Percentiles rank a stretch among this genome's conserved stretches.
phyloP scores from a whole-genome alignment of 2,888 invertebrate genomes.

The Ditula angustiorana region DNA sequence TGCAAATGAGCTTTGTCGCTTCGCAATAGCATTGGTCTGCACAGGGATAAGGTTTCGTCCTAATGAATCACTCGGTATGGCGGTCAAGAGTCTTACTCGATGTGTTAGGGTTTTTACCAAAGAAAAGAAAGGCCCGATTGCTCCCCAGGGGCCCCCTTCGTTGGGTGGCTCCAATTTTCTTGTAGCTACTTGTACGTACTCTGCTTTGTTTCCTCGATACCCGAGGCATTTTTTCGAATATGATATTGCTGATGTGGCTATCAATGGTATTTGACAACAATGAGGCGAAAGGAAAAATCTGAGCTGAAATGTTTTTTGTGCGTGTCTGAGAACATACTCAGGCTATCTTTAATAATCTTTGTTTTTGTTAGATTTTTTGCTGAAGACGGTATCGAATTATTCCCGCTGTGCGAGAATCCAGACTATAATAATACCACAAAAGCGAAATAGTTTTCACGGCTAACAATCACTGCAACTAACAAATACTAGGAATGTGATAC shows the following conservation, averaged over 20 bases:
- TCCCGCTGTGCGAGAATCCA: not conserved
- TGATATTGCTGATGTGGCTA: slow-evolving; percentile 41
- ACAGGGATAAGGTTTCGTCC: not conserved
- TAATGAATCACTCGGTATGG: slow-evolving; percentile 32
- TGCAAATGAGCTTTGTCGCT: too few species aligned
- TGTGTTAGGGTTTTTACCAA: slow-evolving; percentile 34
- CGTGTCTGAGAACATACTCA: not conserved
- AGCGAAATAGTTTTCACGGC: too few species aligned
- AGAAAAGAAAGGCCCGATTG: slow-evolving; percentile 36
- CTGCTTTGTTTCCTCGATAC: slow-evolving; percentile 43
- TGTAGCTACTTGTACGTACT: slow-evolving; percentile 39
- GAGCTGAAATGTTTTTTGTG: slow-evolving; percentile 9
- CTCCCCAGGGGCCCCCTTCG: slow-evolving; percentile 42
- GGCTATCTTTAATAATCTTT: not conserved
- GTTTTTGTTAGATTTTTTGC: not conserved
- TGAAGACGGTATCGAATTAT: not conserved
- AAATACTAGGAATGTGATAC: too few species aligned
- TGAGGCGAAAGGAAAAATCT: slow-evolving; percentile 2
- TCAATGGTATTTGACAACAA: slow-evolving; percentile 43
- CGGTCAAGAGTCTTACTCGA: slow-evolving; percentile 30
- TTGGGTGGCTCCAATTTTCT: slow-evolving; percentile 45
- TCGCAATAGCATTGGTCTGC: not conserved
- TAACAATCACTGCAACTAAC: too few species aligned
- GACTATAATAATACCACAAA: too few species aligned
- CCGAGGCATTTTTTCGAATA: slow-evolving; percentile 41